A percentile compares a stretch with the other conserved stretches of the same genome.
These are phyloP conservation scores for Upupa epops DNA, from an alignment of 2,113 vertebrate species.

Conservation along the genomic window DNA sequence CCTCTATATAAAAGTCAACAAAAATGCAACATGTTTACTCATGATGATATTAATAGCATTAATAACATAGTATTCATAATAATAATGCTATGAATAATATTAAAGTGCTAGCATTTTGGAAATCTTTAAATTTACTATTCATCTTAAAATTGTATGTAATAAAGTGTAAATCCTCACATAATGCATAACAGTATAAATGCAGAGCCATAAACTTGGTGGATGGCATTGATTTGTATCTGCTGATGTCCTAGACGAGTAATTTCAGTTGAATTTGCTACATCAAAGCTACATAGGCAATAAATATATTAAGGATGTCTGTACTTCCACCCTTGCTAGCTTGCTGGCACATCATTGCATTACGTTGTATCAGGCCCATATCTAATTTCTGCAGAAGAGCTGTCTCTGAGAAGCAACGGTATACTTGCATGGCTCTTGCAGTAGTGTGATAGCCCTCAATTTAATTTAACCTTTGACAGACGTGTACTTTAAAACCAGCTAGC, in stretches of 20 bases:
- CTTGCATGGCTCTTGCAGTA: neutral
- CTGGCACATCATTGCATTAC: neutral
- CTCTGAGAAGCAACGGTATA: neutral
- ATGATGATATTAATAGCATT: neutral
- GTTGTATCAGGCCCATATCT: neutral
- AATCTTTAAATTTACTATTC: neutral
- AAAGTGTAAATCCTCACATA: neutral
- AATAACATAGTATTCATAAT: neutral
- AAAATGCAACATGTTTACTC: neutral
- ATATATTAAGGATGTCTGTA: neutral
- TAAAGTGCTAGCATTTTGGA: neutral
- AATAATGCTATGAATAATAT: neutral
- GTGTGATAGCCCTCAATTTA: neutral
- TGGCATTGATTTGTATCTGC: neutral
- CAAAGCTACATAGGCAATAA: neutral
- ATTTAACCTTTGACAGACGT: neutral
- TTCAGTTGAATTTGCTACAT: neutral
- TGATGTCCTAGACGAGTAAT: neutral
- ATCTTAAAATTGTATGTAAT: neutral
- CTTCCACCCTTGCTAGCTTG: neutral
- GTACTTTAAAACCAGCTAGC: neutral
- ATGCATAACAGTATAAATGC: neutral
- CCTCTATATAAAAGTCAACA: neutral
- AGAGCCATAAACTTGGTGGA: neutral
- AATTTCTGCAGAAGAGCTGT: neutral